Evolutionary conservation across 2,797 vertebrate species (phyloP), one percentile per base, ranked within the genome.

Genomic region (Poecilia picta): DNA sequence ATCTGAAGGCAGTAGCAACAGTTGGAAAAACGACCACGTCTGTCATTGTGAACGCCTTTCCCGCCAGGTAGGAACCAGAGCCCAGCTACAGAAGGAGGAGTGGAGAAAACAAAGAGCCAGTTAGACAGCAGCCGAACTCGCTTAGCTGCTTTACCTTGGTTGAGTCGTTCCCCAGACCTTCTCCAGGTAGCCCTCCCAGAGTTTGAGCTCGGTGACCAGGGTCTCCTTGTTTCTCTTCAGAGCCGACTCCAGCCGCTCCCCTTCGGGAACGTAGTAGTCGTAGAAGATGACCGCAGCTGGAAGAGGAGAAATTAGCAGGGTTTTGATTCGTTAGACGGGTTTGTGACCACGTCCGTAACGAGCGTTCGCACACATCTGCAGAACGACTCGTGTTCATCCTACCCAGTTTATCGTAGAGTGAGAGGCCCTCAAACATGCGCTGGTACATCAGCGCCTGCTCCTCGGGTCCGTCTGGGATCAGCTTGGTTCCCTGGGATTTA

Each of bases 391-490:
- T 11, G 11, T n/a, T 70, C 2, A n/a, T 25, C 92, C 90, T 91
- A 96, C 95, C 76, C 33, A 94, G 76, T 87, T 93, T 96, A 0
- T 95, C 88, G 31, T 91, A 92, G 75, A 96, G 84, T 1, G 87
- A 39, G 25, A 85, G 41, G 2, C 88, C 90, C 85, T 96, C 95
- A 80, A 96, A 93, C 90, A 89, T 92, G 80, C 92, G 94, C 33
- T 96, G 95, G 88, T 93, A 94, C 89, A 95, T 91, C 47, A 93
- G 79, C 0, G 94, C 95, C 76, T 94, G 91, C 33, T 95, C 93
- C 25, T 64, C 83, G 0, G 85, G 46, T 55, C 25, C 45, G 2
- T 93, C 94, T 1, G 95, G 95, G 71, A 94, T 89, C 85, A 96
- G 91, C 23, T 89, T 85, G 62, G 46, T 89, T 28, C 95, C 95